Percentiles rank a stretch among this genome's conserved stretches.
These are phyloP conservation scores for Cichlasoma orientale DNA, from an alignment of 2,797 vertebrate genomes.

Conservation along the genomic window DNA sequence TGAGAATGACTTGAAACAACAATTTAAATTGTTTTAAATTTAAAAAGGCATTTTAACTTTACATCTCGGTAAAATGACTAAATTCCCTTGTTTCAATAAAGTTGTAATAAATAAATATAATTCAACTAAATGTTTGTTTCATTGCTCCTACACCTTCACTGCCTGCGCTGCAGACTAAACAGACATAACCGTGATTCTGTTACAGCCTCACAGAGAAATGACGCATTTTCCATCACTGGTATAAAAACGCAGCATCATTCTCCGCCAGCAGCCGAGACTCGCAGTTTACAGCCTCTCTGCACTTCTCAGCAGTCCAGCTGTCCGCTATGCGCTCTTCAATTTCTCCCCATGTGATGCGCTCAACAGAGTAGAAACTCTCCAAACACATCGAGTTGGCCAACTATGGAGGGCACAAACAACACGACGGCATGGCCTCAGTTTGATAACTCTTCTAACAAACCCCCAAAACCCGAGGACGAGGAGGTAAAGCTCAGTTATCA, in stretches of 20 bases:
- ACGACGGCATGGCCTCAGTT: constrained; percentile 63
- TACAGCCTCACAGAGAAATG: constrained; percentile 68
- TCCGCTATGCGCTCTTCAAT: constrained; percentile 50
- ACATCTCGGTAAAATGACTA: neutral
- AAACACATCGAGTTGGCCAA: neutral
- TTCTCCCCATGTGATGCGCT: constrained; percentile 42
- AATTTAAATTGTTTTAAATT: neutral
- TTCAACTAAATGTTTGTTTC: neutral
- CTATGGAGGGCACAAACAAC: constrained; percentile 76
- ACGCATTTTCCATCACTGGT: constrained; percentile 75
- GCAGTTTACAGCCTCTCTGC: constrained; percentile 38
- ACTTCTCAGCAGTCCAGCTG: neutral
- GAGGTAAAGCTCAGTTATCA: constrained; percentile 80
- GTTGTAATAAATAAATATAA: neutral
- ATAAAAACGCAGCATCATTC: constrained; percentile 71
- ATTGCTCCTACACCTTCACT: neutral
- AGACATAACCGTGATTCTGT: neutral
- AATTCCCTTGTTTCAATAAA: neutral
- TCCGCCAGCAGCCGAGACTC: constrained; percentile 54
- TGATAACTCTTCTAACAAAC: constrained; percentile 48
- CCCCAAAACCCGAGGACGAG: constrained; percentile 39
- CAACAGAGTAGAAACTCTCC: constrained; percentile 28
- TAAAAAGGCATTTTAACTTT: neutral
- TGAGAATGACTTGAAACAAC: neutral
- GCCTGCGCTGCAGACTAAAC: constrained; percentile 8